A percentile compares a stretch with the other conserved stretches of the same genome.
phyloP scores from a whole-genome alignment of 2,113 vertebrate genomes.

The Columba janthina region DNA sequence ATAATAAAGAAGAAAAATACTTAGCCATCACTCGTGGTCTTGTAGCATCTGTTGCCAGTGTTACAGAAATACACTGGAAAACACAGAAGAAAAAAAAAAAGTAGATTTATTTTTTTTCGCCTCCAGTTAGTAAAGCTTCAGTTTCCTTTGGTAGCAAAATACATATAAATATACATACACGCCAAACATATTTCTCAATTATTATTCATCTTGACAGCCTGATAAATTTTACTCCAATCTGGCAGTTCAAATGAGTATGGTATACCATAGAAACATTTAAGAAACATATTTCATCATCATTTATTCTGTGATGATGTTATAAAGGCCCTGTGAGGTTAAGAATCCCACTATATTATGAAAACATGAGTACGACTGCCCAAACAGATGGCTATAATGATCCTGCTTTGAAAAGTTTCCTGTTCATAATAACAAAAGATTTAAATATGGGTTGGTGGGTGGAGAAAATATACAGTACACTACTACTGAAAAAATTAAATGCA shows the following conservation, averaged over 20 bases:
- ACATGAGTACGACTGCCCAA: neutral
- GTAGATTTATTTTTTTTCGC: neutral
- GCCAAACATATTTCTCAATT: neutral
- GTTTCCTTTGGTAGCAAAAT: neutral
- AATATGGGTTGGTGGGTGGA: neutral
- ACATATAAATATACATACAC: neutral
- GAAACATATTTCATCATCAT: neutral
- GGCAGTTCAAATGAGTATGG: neutral
- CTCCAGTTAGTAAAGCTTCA: neutral
- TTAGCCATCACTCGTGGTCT: slow-evolving; percentile 74
- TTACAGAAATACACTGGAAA: slow-evolving; percentile 62
- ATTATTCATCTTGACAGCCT: neutral
- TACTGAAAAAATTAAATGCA: neutral
- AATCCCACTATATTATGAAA: neutral
- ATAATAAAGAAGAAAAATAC: slow-evolving; percentile 71
- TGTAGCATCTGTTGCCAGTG: slow-evolving; percentile 65
- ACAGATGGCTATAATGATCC: neutral
- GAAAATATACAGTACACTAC: neutral
- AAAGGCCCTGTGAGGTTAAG: neutral
- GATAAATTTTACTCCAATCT: neutral
- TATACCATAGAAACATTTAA: neutral
- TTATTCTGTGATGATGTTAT: neutral
- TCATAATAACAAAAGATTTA: neutral
- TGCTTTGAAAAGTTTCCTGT: neutral
- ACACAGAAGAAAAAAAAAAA: neutral